Percentiles rank a stretch among this genome's conserved stretches.
phyloP scores from a whole-genome alignment of 2,888 invertebrate species.

The Cephonodes hylas region DNA sequence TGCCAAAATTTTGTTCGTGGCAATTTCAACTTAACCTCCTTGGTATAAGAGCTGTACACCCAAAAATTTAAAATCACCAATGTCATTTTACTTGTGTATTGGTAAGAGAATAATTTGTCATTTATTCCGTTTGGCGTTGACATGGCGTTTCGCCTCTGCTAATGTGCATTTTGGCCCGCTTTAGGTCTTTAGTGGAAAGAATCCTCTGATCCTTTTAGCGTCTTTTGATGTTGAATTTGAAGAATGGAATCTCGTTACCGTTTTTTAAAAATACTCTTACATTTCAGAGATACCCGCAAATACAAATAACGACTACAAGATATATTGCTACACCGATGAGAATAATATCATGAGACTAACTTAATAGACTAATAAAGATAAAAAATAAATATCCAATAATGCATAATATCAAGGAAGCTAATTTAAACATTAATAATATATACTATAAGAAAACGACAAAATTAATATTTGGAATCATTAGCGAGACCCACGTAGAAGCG shows the following conservation, averaged over 20 bases:
- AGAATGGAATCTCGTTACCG: slow-evolving; percentile 15
- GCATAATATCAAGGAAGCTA: too few species aligned
- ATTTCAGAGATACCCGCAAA: neutral
- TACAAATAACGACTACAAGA: neutral
- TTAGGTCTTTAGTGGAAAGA: slow-evolving; percentile 48
- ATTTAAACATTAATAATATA: neutral
- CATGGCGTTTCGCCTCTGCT: slow-evolving; percentile 66
- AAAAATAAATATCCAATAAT: too few species aligned
- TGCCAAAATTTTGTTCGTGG: slow-evolving; percentile 16
- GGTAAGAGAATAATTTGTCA: slow-evolving; percentile 72
- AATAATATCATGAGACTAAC: too few species aligned
- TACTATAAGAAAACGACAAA: neutral
- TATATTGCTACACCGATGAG: too few species aligned
- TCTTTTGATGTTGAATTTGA: slow-evolving; percentile 44
- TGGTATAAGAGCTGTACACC: slow-evolving; percentile 23
- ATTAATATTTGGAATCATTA: slow-evolving; percentile 26
- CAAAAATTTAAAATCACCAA: slow-evolving; percentile 12
- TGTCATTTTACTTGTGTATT: slow-evolving; percentile 30
- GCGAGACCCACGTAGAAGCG: slow-evolving; percentile 39
- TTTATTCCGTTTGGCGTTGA: slow-evolving; percentile 65
- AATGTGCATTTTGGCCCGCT: slow-evolving; percentile 60
- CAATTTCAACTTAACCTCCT: slow-evolving; percentile 30
- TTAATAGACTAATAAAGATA: too few species aligned
- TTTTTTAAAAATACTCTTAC: neutral
- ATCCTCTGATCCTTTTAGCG: slow-evolving; percentile 29